Base-by-base conservation (phyloP, 1,140 invertebrate species). In the Anadara kagoshimensis region DNA sequence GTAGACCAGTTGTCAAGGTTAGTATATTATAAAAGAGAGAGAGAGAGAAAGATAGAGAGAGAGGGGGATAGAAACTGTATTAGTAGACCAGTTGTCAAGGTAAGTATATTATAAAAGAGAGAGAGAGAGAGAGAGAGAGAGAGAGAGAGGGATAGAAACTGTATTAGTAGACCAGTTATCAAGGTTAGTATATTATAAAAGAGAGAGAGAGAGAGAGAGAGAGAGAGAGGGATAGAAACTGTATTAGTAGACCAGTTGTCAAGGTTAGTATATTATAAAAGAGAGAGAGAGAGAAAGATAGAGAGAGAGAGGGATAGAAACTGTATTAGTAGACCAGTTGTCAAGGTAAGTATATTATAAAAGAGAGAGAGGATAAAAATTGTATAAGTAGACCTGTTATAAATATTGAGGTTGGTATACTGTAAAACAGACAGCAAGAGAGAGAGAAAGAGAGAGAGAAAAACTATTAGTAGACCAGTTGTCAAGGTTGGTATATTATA, bases 231-330 rank as follows among this genome's bases (percentile, higher is more conserved):
- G 58, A 61, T 87, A n/a, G 87, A 89, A 56, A 86, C 86, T 14
- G 86, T 89, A 2, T 83, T 89, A 84, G 61, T 83, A 12, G 87
- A 89, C 69, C 87, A 89, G 67, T 72, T 89, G 18, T 86, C 85
- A 54, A 81, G 85, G 86, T 86, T 70, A 53, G 59, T 43, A 18
- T 58, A 57, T 16, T 20, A 47, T 1, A 26, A 22, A 14, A 10
- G 0, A 22, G 16, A 8, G 24, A 18, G n/a, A n/a, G n/a, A n/a
- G n/a, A n/a, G n/a, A n/a, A n/a, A n/a, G n/a, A n/a, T n/a, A n/a
- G n/a, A n/a, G n/a, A n/a, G n/a, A n/a, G n/a, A n/a, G n/a, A n/a
- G n/a, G n/a, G n/a, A n/a, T n/a, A n/a, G n/a, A n/a, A n/a, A n/a
- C n/a, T 14, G 86, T 89, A 3, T 84, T 89, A 84, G 59, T 83